These are phyloP conservation scores for Cryptosula pallasiana DNA, from an alignment of 2,888 invertebrate species.

Conservation along the genomic window DNA sequence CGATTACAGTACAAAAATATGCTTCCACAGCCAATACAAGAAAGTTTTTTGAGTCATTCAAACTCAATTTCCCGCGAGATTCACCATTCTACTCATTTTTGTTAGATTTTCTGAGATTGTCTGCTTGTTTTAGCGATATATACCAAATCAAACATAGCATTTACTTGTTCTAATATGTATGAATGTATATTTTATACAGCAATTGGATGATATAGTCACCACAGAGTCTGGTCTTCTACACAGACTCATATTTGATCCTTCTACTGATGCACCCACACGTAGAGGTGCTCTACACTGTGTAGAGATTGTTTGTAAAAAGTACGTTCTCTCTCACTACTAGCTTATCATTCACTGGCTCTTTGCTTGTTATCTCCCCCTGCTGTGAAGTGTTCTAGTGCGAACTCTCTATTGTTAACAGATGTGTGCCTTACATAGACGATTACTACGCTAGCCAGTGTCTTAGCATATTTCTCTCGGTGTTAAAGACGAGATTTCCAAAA, in stretches of 20 bases:
- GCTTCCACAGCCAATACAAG: too few relatives aligned
- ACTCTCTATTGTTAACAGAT: not conserved
- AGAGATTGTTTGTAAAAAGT: conserved; percentile 42
- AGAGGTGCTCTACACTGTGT: conserved; percentile 41
- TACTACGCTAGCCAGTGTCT: conserved; percentile 20
- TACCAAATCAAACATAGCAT: too few relatives aligned
- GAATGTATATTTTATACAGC: not conserved
- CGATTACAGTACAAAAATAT: too few relatives aligned
- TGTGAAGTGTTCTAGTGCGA: not conserved
- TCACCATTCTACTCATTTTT: too few relatives aligned
- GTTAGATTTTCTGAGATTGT: too few relatives aligned
- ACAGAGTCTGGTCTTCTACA: not conserved
- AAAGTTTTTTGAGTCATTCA: too few relatives aligned
- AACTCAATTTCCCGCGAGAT: too few relatives aligned
- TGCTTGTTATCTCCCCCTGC: not conserved
- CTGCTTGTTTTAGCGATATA: too few relatives aligned
- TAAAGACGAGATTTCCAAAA: conserved; percentile 16
- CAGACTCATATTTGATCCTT: conserved; percentile 27
- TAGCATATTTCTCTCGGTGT: not conserved
- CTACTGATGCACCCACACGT: conserved; percentile 35
- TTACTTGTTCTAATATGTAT: too few relatives aligned
- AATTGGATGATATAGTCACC: conserved; percentile 4
- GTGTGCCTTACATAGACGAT: conserved; percentile 6
- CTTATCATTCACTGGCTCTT: too few relatives aligned
- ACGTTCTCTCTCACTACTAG: not conserved